Evolutionary conservation across 2,797 vertebrate genomes (phyloP), one percentile per base, ranked within the genome.

Genomic region (Acanthurus leucopareius): DNA sequence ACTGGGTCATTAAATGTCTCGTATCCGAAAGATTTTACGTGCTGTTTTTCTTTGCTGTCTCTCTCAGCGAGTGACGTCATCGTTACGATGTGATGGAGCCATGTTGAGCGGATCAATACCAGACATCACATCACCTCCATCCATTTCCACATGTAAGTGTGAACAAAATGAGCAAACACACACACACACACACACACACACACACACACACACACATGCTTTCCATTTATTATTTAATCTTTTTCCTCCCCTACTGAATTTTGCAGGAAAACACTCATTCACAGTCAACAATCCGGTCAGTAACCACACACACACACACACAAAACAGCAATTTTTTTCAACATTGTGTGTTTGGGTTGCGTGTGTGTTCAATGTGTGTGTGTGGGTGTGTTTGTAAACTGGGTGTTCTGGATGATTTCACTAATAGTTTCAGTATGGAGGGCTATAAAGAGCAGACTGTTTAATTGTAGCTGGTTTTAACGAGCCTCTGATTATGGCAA

Each of bases 401-500:
- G 89, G 86, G 86, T 89, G 86, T 92, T 92, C 90, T 93, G 89
- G 91, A 90, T 90, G 91, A 92, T 90, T 94, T 89, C 85, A 92
- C 89, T 91, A 95, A 96, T 95, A 91, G 92, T 86, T 95, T 94
- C 95, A 95, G 91, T 87, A 94, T 94, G 93, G 89, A 84, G 82
- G 69, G 79, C 86, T 89, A 89, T 95, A 95, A 94, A 93, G 88
- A 84, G 68, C 90, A 92, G 91, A 92, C 91, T 94, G 93, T 93
- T 93, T 94, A 94, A 94, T 93, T 93, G 93, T 93, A 92, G 89
- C 88, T 82, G 79, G 58, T 86, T 90, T 93, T 93, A 94, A 93
- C 82, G 86, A 93, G 89, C 86, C 89, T 91, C 88, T 94, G 90
- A 93, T 94, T 93, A 92, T 89, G 89, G 91, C 89, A 92, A 88